Percentiles rank a stretch among this genome's conserved stretches.
These are phyloP conservation scores for Xenopus laevis DNA, from an alignment of 2,113 vertebrate species.

Conservation along the genomic window DNA sequence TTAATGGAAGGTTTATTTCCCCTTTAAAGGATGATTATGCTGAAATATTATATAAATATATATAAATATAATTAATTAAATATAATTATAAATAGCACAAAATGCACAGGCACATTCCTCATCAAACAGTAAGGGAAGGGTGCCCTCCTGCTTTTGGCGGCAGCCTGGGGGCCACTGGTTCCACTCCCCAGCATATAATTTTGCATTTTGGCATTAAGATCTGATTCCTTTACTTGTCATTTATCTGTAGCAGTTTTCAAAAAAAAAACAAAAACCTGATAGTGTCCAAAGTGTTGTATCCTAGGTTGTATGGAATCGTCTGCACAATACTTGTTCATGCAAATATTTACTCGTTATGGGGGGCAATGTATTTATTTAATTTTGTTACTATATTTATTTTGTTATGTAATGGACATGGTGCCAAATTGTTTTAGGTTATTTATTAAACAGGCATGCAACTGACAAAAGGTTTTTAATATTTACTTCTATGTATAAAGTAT, in stretches of 20 bases:
- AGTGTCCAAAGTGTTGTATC: slow-evolving; percentile 55
- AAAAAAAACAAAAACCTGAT: slow-evolving; percentile 45
- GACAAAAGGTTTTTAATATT: slow-evolving; percentile 60
- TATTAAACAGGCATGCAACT: slow-evolving; percentile 69
- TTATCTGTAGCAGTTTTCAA: slow-evolving; percentile 60
- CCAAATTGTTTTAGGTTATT: slow-evolving; percentile 77
- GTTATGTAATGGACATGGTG: slow-evolving; percentile 66
- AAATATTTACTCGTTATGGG: slow-evolving; percentile 68
- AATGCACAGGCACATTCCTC: slow-evolving; percentile 60
- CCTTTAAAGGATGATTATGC: too few relatives aligned
- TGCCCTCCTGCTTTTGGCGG: too few relatives aligned
- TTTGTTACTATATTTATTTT: slow-evolving; percentile 71
- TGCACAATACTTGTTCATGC: slow-evolving; percentile 62
- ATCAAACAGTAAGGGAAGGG: too few relatives aligned
- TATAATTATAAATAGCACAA: slow-evolving; percentile 70
- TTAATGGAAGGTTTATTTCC: too few relatives aligned
- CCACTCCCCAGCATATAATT: slow-evolving; percentile 45
- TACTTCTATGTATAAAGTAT: slow-evolving; percentile 57
- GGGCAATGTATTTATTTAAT: slow-evolving; percentile 57
- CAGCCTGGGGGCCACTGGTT: too few relatives aligned
- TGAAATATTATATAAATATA: too few relatives aligned
- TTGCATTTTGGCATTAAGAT: slow-evolving; percentile 58
- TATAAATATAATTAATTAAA: neutral
- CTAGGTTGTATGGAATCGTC: slow-evolving; percentile 62
- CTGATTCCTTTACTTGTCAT: slow-evolving; percentile 46